Percentiles rank a stretch among this genome's conserved stretches.
Evolutionary conservation across 2,888 invertebrate species (phyloP).

Genomic region (Pegoplata infirma): DNA sequence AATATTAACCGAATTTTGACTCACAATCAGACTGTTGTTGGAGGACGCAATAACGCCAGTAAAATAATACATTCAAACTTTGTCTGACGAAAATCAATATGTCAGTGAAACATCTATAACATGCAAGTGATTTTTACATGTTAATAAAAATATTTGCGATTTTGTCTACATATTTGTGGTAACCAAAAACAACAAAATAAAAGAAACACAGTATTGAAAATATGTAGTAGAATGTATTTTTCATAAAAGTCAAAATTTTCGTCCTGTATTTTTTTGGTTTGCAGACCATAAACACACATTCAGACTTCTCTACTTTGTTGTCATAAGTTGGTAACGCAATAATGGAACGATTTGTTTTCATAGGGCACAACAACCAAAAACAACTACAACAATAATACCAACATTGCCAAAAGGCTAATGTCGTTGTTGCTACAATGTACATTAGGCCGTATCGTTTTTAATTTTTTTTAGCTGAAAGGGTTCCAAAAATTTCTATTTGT

Average conservation of each 20-base stretch:
- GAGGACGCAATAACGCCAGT: no score
- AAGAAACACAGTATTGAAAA: not conserved
- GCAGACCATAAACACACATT: not conserved
- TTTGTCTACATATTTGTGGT: not conserved
- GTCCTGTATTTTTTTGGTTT: not conserved
- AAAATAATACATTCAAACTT: no score
- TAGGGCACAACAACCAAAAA: slow-evolving; percentile 67
- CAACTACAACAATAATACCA: slow-evolving; percentile 29
- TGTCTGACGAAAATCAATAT: no score
- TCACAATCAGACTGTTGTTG: no score
- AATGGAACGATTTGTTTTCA: slow-evolving; percentile 75
- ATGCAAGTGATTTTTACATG: no score
- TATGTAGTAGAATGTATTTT: no score
- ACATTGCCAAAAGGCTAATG: slow-evolving; percentile 56
- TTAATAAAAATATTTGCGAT: no score
- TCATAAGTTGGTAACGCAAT: slow-evolving; percentile 68
- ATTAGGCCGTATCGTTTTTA: no score
- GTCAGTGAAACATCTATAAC: no score
- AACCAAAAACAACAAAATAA: not conserved
- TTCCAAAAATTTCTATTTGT: no score
- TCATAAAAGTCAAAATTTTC: not conserved
- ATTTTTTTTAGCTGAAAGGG: no score
- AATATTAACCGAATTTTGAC: no score
- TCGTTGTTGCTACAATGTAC: slow-evolving; percentile 37
- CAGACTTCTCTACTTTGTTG: not conserved